Base-by-base conservation (phyloP, 2,888 invertebrate genomes). In the Epirrita christyi region DNA sequence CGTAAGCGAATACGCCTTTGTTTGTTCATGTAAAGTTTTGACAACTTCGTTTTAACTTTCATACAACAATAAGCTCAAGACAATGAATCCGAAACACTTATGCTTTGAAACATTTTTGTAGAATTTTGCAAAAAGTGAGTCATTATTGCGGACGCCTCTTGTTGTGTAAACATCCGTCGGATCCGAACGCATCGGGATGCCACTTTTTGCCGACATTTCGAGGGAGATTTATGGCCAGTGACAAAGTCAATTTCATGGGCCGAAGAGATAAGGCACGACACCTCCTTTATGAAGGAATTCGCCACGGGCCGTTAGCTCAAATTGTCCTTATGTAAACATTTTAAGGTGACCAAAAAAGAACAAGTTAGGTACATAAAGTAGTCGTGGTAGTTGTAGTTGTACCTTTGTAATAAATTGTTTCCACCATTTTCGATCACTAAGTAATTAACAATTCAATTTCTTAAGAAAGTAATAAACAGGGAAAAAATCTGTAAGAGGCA, bases 181-280 rank as follows among this genome's bases (percentile, higher is more conserved):
- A 76, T 75, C 80, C 74, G 72, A 75, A 76, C 83, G 81, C 78
- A 75, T 76, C 77, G 68, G 76, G 76, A 78, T 72, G 80, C 81
- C 82, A 78, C 73, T 76, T 78, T 82, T 84, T 86, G 82, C 78
- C 75, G 70, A 67, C 71, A 70, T 76, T 79, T 83, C 71, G 77
- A 75, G 76, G 66, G 78, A 90, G 88, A 91, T 91, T 91, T 91
- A 91, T 86, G 85, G 79, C 67, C 82, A 83, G 83, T 88, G 90
- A 90, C 92, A 90, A 86, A 88, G 89, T 90, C 87, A 86, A 91
- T 91, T 90, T 90, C 81, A 85, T 81, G 89, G 86, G 78, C 73
- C 74, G 78, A 70, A 66, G 51, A 63, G 83, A 85, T 85, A 83
- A 72, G 83, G 82, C 86, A 83, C 73, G 76, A 66, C 67, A 70